Base-by-base conservation (phyloP, 2,888 invertebrate species). In the Chrysolina oricalcia region DNA sequence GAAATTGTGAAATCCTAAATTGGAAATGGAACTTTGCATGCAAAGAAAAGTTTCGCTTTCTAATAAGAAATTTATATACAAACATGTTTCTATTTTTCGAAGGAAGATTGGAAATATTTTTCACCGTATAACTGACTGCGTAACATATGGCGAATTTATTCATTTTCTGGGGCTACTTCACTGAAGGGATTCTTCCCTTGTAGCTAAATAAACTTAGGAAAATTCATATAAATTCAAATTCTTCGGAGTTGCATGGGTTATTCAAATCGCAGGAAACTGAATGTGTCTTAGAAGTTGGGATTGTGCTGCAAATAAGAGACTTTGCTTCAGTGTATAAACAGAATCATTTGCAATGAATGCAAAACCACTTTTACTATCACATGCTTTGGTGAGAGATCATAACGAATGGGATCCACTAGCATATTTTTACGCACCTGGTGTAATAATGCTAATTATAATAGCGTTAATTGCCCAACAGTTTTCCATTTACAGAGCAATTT, bases 11-110 rank as follows among this genome's bases (percentile, higher is more conserved):
- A 73, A 75, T 75, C 70, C 48, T 46, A 70, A 78, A 76, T 78
- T 77, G 77, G 75, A 78, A 78, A 73, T 48, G 64, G 53, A 70
- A 63, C 66, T 68, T 43, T 69, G 53, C 72, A 46, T 56, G 72
- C 68, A 43, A 72, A 70, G 64, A 73, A 77, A 78, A 75, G 68
- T 78, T 77, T 73, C 75, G 62, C 77, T 76, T 78, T 74, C 75
- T 80, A 80, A 78, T 80, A 77, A 78, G 77, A 77, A 80, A 80
- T 80, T 80, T 80, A 78, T 80, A 80, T 78, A 80, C 80, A 78
- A 75, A 75, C 80, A 77, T 73, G 75, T 73, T 78, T 68, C 70
- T 75, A 70, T 73, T 21, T 70, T 41, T 69, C 78, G 68, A 66
- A 70, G 35, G 74, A 71, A 76, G 70, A 79, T 77, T 77, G 79